Evolutionary conservation across 2,797 vertebrate genomes (phyloP).

Genomic region (Gastrophryne carolinensis): DNA sequence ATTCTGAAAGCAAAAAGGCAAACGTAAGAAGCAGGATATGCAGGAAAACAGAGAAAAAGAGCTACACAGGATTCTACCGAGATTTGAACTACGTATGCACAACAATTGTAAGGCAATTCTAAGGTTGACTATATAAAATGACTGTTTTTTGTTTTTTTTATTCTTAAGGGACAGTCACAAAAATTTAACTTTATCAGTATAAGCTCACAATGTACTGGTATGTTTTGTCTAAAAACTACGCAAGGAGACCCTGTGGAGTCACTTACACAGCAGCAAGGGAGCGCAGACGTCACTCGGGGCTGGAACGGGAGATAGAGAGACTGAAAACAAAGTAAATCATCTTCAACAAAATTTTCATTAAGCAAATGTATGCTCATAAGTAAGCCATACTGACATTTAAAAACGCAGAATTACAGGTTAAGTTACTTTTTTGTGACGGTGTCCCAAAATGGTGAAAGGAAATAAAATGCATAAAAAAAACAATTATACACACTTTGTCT

Average conservation of each 20-base stretch:
- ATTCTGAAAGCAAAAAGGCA: conserved; percentile 76
- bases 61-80: background rate
- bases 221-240: background rate
- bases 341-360: conserved; percentile 16
- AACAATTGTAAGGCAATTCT: background rate
- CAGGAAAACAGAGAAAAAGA: background rate
- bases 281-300: conserved; percentile 20
- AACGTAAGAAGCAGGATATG: background rate
- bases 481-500: too few relatives aligned
- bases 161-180: conserved; percentile 16
- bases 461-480: background rate
- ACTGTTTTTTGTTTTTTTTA: background rate
- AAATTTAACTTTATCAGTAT: background rate
- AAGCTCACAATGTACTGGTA: conserved; percentile 5
- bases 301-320: conserved; percentile 29
- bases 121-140: background rate
- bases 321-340: conserved; percentile 29
- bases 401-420: background rate
- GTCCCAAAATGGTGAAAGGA: background rate
- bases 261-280: conserved; percentile 22
- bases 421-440: conserved; percentile 20
- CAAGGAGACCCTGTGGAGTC: conserved; percentile 5
- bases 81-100: background rate
- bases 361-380: background rate
- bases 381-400: background rate